Evolutionary conservation across 1,140 invertebrate species (phyloP).

Genomic region (Drosophila subobscura): DNA sequence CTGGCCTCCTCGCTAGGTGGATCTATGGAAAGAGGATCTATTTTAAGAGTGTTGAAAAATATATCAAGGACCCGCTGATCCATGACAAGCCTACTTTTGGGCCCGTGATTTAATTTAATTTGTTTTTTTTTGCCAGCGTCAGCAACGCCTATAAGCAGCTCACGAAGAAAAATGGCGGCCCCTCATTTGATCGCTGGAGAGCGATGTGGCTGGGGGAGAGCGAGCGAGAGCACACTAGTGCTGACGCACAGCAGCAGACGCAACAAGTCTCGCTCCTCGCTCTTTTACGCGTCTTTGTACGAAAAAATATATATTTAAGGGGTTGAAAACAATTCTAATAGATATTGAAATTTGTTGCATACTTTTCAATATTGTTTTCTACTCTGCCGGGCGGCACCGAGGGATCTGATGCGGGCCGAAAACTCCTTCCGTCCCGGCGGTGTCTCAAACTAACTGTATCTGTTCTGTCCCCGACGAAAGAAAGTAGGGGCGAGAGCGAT

Average conservation of each 20-base stretch:
- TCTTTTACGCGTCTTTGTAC: constrained; percentile 1
- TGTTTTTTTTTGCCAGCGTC: constrained; percentile 65
- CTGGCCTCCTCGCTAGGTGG: constrained; percentile 6
- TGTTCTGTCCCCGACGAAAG: constrained; percentile 9
- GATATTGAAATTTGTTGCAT: constrained; percentile 65
- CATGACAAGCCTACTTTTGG: constrained; percentile 68
- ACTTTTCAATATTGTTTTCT: constrained; percentile 68
- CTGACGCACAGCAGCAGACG: constrained; percentile 36
- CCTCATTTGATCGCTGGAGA: constrained; percentile 33
- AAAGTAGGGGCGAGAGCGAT: constrained; percentile 11
- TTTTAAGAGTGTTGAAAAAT: constrained; percentile 7
- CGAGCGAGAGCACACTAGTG: constrained; percentile 51
- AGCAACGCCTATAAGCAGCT: constrained; percentile 81
- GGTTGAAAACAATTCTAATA: constrained; percentile 73
- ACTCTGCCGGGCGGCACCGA: no score
- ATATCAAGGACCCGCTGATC: constrained; percentile 44
- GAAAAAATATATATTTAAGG: constrained; percentile 62
- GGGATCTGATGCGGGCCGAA: no score
- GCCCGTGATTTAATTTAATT: constrained; percentile 62
- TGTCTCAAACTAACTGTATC: no score
- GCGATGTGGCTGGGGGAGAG: constrained; percentile 32
- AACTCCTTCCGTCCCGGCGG: no score
- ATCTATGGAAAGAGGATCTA: not conserved
- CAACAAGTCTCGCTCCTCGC: constrained; percentile 60
- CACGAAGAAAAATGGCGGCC: constrained; percentile 66